Base-by-base conservation (phyloP, 2,797 vertebrate genomes). In the Pteropus rufus region DNA sequence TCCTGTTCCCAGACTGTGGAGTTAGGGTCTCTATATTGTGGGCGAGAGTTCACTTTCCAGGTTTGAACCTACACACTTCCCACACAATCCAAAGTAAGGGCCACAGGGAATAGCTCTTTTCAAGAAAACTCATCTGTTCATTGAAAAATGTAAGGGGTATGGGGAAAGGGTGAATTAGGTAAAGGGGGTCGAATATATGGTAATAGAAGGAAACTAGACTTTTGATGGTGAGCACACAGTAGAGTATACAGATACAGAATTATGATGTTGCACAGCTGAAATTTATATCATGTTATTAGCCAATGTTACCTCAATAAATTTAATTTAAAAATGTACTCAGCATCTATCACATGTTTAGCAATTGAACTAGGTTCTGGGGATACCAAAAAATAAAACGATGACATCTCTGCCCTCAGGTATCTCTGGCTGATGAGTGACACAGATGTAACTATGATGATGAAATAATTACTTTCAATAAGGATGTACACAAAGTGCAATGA, bases 341-440 rank as follows among this genome's bases (percentile, higher is more conserved):
- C 2, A 77, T 69, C 52, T 96, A 80, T 80, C 92, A 67, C 7
- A 88, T 88, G 34, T 94, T 96, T 84, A 91, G 39, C 86, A 94
- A 49, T 9, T 92, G 39, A 96, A 91, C 64, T 73, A 93, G 31
- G 36, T 83, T 93, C 62, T 84, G 24, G 16, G 31, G 39, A 94
- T 73, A 69, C 9, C 56, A 92, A 85, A 85, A 96, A 91, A 77
- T 58, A 29, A 96, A 97, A 95, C 95, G 62, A 93, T 77, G 34
- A 60, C 52, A 88, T 69, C 72, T 94, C 70, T 90, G 16, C 58
- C 72, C 69, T 92, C n/a, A 92, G 49, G 52, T 46, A 96, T 31
- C 54, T 80, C 93, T 84, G 23, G 36, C 23, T 95, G 85, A 91
- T 87, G 62, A 96, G 24, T 82, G 67, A 67, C 64, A 89, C 1